Evolutionary conservation across 2,888 invertebrate species (phyloP).

Genomic region (Blera fallax): DNA sequence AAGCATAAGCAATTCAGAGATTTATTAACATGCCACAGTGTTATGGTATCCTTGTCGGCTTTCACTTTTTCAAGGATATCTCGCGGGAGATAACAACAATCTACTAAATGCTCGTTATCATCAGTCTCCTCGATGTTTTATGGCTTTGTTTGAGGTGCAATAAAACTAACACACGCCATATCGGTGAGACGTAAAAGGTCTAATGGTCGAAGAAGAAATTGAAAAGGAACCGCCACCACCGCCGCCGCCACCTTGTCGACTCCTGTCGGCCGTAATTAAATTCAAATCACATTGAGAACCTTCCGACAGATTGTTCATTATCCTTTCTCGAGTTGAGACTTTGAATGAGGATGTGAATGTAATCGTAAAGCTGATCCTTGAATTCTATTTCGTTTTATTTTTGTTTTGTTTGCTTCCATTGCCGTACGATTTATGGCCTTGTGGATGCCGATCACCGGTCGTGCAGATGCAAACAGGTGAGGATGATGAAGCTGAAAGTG

Average conservation of each 20-base stretch:
- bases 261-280: conserved; percentile 55
- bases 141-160: conserved; percentile 29
- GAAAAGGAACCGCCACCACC: conserved; percentile 35
- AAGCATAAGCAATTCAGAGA: conserved; percentile 34
- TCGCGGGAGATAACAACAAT: conserved; percentile 31
- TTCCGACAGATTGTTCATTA: conserved; percentile 53
- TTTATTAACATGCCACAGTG: conserved; percentile 46
- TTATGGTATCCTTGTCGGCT: not conserved
- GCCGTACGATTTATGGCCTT: conserved; percentile 47
- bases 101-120: conserved; percentile 54
- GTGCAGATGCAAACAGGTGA: conserved; percentile 30
- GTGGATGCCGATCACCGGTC: conserved; percentile 13
- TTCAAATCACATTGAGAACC: conserved; percentile 38
- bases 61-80: conserved; percentile 35
- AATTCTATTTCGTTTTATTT: not conserved
- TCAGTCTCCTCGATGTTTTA: conserved; percentile 32
- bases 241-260: conserved; percentile 52
- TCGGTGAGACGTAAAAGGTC: conserved; percentile 8
- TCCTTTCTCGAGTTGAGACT: conserved; percentile 23
- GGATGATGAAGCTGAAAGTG: conserved; percentile 45
- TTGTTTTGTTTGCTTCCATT: conserved; percentile 20
- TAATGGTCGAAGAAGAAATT: conserved; percentile 34
- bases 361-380: conserved; percentile 54
- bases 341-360: conserved; percentile 52
- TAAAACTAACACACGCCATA: conserved; percentile 43